phyloP scores from a whole-genome alignment of 2,113 vertebrate genomes.

The Hemiscyllium ocellatum region DNA sequence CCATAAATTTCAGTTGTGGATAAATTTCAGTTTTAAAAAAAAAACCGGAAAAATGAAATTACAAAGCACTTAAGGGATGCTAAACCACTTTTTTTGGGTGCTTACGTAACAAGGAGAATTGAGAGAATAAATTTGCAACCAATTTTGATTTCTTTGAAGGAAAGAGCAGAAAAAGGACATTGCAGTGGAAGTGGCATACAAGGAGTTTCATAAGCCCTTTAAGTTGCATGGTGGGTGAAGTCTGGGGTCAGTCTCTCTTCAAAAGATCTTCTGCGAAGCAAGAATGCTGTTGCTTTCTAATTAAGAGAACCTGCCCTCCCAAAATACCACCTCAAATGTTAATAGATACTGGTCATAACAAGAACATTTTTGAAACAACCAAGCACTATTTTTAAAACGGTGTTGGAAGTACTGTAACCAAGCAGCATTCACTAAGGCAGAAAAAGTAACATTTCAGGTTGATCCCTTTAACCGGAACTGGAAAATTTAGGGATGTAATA shows the following conservation, averaged over 20 bases:
- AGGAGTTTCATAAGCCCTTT: background rate
- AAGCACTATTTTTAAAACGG: background rate
- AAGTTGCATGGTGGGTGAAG: background rate
- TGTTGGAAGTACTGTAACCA: no score
- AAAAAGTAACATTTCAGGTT: no score
- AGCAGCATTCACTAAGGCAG: no score
- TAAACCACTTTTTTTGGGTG: background rate
- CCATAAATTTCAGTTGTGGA: background rate
- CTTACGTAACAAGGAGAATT: background rate
- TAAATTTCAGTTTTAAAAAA: background rate
- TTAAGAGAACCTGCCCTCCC: background rate
- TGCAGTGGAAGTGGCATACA: background rate
- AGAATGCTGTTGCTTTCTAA: background rate
- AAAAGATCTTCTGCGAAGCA: background rate
- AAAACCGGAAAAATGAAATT: background rate
- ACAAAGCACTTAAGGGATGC: no score
- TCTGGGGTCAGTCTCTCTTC: background rate
- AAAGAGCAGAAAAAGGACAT: background rate
- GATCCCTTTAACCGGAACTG: no score
- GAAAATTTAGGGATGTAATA: no score
- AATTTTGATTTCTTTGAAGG: background rate
- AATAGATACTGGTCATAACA: background rate
- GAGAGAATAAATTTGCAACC: background rate
- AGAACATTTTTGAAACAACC: background rate
- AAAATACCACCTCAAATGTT: background rate